These are phyloP conservation scores for Xiphydria camelus DNA, from an alignment of 2,888 invertebrate genomes.

Conservation along the genomic window DNA sequence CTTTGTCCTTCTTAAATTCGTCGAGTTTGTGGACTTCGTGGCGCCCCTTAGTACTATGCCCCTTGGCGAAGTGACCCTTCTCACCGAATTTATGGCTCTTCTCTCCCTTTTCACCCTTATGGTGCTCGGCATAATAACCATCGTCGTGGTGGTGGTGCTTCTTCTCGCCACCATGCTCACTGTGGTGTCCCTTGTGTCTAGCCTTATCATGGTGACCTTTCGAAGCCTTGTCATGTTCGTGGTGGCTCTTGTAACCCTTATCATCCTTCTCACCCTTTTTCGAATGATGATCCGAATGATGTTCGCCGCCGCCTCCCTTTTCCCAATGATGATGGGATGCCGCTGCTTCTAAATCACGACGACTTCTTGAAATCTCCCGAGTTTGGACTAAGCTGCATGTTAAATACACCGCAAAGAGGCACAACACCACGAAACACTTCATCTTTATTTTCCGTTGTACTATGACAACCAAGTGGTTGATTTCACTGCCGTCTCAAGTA, in stretches of 20 bases:
- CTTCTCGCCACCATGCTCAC: constrained; percentile 67
- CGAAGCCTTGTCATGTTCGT: constrained; percentile 69
- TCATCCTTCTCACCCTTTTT: constrained; percentile 73
- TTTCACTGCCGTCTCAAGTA: constrained; percentile 29
- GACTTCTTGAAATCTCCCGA: constrained; percentile 61
- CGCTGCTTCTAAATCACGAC: constrained; percentile 62
- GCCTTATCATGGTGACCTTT: constrained; percentile 78
- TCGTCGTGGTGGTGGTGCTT: constrained; percentile 68
- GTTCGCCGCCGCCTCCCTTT: constrained; percentile 70
- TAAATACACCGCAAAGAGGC: constrained; percentile 11
- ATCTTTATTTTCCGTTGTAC: constrained; percentile 1
- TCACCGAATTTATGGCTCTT: constrained; percentile 70
- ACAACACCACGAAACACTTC: constrained; percentile 16
- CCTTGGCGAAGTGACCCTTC: constrained; percentile 78
- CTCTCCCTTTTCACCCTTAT: constrained; percentile 70
- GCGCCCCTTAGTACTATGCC: constrained; percentile 83
- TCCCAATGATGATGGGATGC: constrained; percentile 59
- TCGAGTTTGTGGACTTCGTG: constrained; percentile 84
- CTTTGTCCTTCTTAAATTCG: constrained; percentile 84
- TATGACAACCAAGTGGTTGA: constrained; percentile 12
- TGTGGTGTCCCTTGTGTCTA: constrained; percentile 65
- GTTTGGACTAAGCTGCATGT: constrained; percentile 16
- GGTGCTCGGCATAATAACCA: constrained; percentile 68
- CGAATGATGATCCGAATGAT: constrained; percentile 67
- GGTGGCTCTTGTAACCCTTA: constrained; percentile 72